Percentiles rank a stretch among this genome's conserved stretches.
These are phyloP conservation scores for Thaleichthys pacificus DNA, from an alignment of 2,797 vertebrate genomes.

Conservation along the genomic window DNA sequence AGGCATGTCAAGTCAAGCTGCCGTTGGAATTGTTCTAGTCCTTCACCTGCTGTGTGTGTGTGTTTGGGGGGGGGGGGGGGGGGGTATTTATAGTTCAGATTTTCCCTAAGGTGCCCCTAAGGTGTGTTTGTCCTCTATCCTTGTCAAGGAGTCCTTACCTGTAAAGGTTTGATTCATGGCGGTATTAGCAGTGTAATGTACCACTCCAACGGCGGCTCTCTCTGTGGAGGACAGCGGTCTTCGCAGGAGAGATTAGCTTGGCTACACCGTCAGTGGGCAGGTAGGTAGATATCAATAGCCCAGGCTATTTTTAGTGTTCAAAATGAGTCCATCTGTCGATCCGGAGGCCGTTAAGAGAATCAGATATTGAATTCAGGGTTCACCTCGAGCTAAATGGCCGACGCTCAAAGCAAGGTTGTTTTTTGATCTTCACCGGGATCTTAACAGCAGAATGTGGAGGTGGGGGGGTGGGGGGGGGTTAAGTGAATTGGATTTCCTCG, in stretches of 20 bases:
- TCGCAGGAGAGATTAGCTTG: background rate
- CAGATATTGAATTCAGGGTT: no score
- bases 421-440: no score
- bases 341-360: no score
- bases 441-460: no score
- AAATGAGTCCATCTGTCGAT: no score
- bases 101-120: constrained; percentile 56
- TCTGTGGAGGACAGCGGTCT: constrained; percentile 21
- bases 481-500: constrained; percentile 34
- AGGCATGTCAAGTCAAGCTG: constrained; percentile 4
- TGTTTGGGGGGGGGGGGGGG: background rate
- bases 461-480: background rate
- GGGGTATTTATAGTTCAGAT: constrained; percentile 66
- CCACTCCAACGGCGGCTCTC: constrained; percentile 25
- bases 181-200: constrained; percentile 38
- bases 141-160: constrained; percentile 53
- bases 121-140: constrained; percentile 67
- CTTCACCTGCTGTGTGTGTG: background rate
- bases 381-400: no score
- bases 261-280: constrained; percentile 4
- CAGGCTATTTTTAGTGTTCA: no score
- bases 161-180: constrained; percentile 64
- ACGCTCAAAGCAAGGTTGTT: no score
- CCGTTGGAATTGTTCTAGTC: background rate
- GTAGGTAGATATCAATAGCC: constrained; percentile 1